A percentile compares a stretch with the other conserved stretches of the same genome.
Evolutionary conservation across 2,797 vertebrate species (phyloP).

Genomic region (Taenioides sp.): DNA sequence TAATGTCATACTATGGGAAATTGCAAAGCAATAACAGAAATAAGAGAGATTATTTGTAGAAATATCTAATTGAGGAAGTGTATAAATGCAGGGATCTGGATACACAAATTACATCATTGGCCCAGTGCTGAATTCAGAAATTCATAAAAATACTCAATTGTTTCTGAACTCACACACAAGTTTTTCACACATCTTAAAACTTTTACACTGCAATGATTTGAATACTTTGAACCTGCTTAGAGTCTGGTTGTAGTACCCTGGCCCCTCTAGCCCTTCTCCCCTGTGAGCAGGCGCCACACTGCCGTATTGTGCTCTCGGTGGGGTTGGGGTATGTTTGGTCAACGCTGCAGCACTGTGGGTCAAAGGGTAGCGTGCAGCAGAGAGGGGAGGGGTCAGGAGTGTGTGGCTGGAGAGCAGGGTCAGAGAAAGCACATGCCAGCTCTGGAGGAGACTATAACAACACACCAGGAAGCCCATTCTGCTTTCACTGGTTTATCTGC

Average conservation of each 20-base stretch:
- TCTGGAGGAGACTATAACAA: slow-evolving; percentile 76
- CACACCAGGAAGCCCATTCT: slow-evolving; percentile 70
- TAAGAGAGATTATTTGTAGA: not conserved
- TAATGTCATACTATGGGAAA: too few species aligned
- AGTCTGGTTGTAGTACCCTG: not conserved
- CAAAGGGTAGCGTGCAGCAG: slow-evolving; percentile 59
- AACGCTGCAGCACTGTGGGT: slow-evolving; percentile 57
- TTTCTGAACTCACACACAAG: not conserved
- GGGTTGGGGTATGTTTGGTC: slow-evolving; percentile 73
- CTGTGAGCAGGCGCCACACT: slow-evolving; percentile 53
- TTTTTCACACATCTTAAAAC: not conserved
- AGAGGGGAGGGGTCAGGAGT: slow-evolving; percentile 65
- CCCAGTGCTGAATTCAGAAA: not conserved
- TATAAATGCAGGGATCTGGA: not conserved
- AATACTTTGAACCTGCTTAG: not conserved
- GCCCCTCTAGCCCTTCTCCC: not conserved
- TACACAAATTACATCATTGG: not conserved
- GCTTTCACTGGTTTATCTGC: slow-evolving; percentile 44
- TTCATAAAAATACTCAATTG: not conserved
- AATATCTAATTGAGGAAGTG: not conserved
- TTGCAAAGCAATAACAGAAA: not conserved
- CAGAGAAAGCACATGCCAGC: slow-evolving; percentile 65
- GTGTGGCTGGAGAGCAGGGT: slow-evolving; percentile 34
- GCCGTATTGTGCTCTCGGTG: slow-evolving; percentile 70
- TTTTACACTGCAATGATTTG: not conserved